A percentile compares a stretch with the other conserved stretches of the same genome.
Evolutionary conservation across 2,797 vertebrate species (phyloP).

Genomic region (Fundulus diaphanus): DNA sequence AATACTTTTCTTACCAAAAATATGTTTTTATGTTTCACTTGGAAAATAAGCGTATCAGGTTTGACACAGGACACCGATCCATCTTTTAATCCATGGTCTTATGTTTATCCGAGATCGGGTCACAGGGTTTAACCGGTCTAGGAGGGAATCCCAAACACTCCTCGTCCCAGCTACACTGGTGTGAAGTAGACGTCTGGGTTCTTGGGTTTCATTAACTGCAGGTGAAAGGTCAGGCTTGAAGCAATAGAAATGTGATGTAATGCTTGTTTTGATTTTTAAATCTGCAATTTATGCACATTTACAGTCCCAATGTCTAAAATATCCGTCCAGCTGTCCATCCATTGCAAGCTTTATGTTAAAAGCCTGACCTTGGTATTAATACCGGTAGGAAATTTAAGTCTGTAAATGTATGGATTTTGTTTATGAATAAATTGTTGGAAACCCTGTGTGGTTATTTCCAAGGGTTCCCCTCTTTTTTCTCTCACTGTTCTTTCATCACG

Average conservation of each 20-base stretch:
- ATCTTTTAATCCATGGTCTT: background rate
- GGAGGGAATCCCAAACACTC: background rate
- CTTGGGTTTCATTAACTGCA: background rate
- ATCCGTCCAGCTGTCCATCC: background rate
- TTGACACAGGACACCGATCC: background rate
- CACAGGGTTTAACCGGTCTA: too few relatives aligned
- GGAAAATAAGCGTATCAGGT: background rate
- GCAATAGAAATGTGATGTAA: background rate
- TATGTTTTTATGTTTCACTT: background rate
- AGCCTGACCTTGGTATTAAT: background rate
- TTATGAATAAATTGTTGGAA: background rate
- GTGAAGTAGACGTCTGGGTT: background rate
- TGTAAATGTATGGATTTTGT: background rate
- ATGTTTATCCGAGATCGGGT: background rate
- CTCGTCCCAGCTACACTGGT: background rate
- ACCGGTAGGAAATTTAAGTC: background rate
- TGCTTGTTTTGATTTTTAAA: background rate
- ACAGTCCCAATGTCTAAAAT: too few relatives aligned
- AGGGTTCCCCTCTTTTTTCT: background rate
- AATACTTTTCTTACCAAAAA: background rate
- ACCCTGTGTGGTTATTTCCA: background rate
- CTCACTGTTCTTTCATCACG: background rate
- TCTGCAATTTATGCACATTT: background rate
- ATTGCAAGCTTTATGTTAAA: background rate
- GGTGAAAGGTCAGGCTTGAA: background rate